These are phyloP conservation scores for Euleptes europaea DNA, from an alignment of 2,113 vertebrate species.

Conservation along the genomic window DNA sequence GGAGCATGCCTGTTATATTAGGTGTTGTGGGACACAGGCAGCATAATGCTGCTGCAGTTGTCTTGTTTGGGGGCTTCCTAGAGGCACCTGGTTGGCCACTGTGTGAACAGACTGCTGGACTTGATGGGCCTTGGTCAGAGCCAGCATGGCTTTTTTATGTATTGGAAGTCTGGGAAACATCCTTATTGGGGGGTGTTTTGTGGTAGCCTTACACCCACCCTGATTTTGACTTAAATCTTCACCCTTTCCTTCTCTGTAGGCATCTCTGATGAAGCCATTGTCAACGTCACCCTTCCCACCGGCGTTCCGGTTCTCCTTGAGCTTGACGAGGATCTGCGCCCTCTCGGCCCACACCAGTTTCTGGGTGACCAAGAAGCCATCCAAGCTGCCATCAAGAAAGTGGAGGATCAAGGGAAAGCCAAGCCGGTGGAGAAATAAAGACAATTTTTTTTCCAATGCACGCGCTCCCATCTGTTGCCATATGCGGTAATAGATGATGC, in stretches of 20 bases:
- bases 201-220: not conserved
- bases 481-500: not conserved
- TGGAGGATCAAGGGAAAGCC: conserved; percentile 98
- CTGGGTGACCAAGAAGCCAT: conserved; percentile 93
- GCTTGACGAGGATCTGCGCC: conserved; percentile 86
- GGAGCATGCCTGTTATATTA: too few species aligned
- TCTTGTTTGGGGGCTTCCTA: too few species aligned
- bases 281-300: conserved; percentile 90
- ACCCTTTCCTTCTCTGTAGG: conserved; percentile 71
- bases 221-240: not conserved
- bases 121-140: too few species aligned
- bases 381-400: conserved; percentile 93
- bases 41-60: too few species aligned
- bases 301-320: conserved; percentile 92
- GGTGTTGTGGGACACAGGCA: too few species aligned
- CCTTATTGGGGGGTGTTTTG: not conserved
- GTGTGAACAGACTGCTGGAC: too few species aligned
- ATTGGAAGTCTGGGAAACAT: not conserved
- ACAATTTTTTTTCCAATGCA: not conserved
- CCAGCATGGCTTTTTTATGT: too few species aligned
- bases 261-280: conserved; percentile 90
- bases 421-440: conserved; percentile 64
- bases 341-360: conserved; percentile 86
- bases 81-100: too few species aligned
- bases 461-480: not conserved